Conservation (phyloP, 2,797 vertebrate genomes). For the Thunnus albacares region DNA sequence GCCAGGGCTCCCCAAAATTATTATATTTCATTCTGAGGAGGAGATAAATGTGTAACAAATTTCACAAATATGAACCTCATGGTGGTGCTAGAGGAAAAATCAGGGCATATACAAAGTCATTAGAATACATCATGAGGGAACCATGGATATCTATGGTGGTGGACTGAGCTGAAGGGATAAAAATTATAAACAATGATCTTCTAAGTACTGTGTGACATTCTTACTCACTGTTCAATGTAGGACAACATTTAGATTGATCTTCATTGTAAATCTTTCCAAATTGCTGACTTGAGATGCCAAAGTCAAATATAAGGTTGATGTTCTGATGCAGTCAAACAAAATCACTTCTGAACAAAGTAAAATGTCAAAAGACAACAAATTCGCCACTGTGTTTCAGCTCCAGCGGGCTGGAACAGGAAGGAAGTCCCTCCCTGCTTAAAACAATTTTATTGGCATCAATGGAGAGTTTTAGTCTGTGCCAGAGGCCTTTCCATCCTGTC, state of each 20-base stretch:
- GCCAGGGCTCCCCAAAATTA: too few relatives aligned
- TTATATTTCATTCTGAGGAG: too few relatives aligned
- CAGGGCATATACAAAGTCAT: too few relatives aligned
- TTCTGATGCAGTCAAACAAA: constrained; percentile 41
- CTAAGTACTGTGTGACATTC: constrained; percentile 5
- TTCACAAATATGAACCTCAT: neutral
- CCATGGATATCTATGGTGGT: neutral
- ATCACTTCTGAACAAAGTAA: constrained; percentile 11
- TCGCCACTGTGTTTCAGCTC: constrained; percentile 20
- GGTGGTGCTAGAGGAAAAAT: too few relatives aligned
- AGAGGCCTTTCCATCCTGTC: constrained; percentile 35
- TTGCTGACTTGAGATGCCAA: constrained; percentile 17
- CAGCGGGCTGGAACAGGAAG: neutral
- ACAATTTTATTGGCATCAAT: constrained; percentile 34
- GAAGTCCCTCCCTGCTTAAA: constrained; percentile 22
- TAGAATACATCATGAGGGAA: neutral
- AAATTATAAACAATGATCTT: constrained; percentile 13
- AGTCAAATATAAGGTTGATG: constrained; percentile 32
- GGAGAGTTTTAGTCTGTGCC: constrained; percentile 25
- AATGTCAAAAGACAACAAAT: constrained; percentile 26
- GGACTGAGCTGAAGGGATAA: neutral
- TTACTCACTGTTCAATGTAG: constrained; percentile 9
- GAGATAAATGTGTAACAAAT: neutral
- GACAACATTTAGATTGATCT: constrained; percentile 20
- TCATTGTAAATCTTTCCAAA: constrained; percentile 34